Evolutionary conservation across 2,888 invertebrate genomes (phyloP).

Genomic region (Diadegma fenestrale): DNA sequence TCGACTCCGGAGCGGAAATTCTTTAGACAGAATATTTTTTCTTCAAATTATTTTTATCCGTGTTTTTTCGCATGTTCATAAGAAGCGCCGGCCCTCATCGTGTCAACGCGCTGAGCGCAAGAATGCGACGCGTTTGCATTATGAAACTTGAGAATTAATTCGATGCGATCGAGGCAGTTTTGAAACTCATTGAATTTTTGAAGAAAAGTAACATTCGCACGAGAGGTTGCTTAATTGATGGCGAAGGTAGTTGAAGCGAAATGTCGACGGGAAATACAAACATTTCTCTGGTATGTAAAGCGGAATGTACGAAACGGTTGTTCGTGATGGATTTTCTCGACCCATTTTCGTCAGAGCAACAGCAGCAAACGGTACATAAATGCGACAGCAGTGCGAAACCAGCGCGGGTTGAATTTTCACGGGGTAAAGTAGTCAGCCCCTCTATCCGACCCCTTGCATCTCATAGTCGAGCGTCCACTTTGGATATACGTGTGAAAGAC

Average conservation of each 20-base stretch:
- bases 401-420: constrained; percentile 43
- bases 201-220: neutral
- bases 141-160: neutral
- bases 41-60: neutral
- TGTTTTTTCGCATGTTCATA: neutral
- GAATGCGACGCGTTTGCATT: neutral
- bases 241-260: neutral
- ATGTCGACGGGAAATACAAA: neutral
- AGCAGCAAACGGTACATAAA: constrained; percentile 43
- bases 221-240: neutral
- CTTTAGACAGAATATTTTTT: neutral
- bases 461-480: constrained; percentile 61
- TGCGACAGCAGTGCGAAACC: constrained; percentile 49
- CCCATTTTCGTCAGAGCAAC: constrained; percentile 58
- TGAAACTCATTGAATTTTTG: neutral
- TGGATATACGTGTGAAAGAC: constrained; percentile 51
- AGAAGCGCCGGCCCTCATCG: neutral
- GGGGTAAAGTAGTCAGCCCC: constrained; percentile 34
- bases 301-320: constrained; percentile 28
- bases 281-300: constrained; percentile 23
- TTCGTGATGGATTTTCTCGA: constrained; percentile 63
- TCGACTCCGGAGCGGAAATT: neutral
- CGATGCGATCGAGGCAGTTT: neutral
- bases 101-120: neutral
- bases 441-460: constrained; percentile 22